Evolutionary conservation across 1,140 invertebrate species (phyloP), one percentile per base, ranked within the genome.

Genomic region (Meteorus sp.): DNA sequence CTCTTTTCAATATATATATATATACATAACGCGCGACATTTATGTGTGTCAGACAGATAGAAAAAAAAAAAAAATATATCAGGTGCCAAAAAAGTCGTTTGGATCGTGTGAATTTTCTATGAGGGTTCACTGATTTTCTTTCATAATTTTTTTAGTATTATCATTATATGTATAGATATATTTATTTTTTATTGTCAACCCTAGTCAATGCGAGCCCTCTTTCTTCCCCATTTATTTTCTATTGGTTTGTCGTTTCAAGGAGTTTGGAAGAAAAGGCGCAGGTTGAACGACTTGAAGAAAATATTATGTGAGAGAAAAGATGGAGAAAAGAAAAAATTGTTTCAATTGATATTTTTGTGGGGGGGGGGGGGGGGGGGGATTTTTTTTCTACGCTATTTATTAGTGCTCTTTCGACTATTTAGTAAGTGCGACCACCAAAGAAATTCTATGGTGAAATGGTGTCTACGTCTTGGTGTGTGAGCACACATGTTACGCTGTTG

Each of bases 361-460:
- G 6, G 11, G 6, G 11, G 15, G 35, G 35, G 8, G 8, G 8
- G 15, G 8, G 35, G 35, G 35, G 8, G 11, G 35, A 39, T 13
- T 39, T 31, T 31, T 11, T 8, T 31, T 8, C 29, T 31, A 31
- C 11, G 11, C 6, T 8, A 31, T 31, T 31, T 31, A 31, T 8
- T 31, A 31, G 29, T 8, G 29, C 19, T 44, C 13, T 19, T 9
- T 8, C 19, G 19, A 19, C 41, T 44, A 44, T 44, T 44, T 44
- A 44, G 41, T 44, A 44, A 44, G 35, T 39, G 1, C 35, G 35
- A 39, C 35, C 35, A 39, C 35, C 35, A 39, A 39, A 39, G 35
- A 39, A 39, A n/a, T 39, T 5, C n/a, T 31, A 1, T 31, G 11
- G 11, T 1, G 29, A 31, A 31, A 39, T 11, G n/a, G 13, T 11